Conservation (phyloP, 2,797 vertebrate genomes). For the Hydrolagus colliei region DNA sequence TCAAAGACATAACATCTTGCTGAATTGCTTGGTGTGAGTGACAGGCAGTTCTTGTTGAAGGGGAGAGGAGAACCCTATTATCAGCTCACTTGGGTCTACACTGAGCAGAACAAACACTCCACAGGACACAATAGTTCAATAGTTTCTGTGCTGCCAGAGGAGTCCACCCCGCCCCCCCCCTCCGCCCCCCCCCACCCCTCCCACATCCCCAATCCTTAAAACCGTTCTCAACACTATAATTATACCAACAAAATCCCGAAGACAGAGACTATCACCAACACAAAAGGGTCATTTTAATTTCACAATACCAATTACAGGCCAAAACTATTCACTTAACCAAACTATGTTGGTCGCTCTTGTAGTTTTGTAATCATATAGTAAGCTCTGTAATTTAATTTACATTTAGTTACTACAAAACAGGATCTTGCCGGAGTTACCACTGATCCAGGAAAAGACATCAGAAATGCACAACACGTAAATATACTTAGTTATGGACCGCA, state of each 20-base stretch:
- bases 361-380: background rate
- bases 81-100: too few relatives aligned
- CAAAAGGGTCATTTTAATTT: slow-evolving; percentile 14
- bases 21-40: too few relatives aligned
- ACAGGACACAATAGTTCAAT: too few relatives aligned
- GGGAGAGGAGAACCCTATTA: too few relatives aligned
- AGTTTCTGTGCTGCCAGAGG: too few relatives aligned
- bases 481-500: too few relatives aligned
- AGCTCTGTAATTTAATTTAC: background rate
- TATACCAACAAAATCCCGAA: background rate
- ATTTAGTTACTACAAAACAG: background rate
- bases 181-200: too few relatives aligned
- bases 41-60: too few relatives aligned
- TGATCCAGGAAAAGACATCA: background rate
- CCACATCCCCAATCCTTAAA: background rate
- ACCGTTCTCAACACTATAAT: background rate
- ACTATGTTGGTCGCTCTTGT: background rate
- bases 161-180: too few relatives aligned
- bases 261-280: background rate
- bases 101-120: too few relatives aligned
- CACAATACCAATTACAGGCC: background rate
- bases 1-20: too few relatives aligned
- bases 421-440: background rate
- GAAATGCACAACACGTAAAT: background rate
- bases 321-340: background rate